Percentiles rank a stretch among this genome's conserved stretches.
These are phyloP conservation scores for Menidia beryllina DNA, from an alignment of 2,113 vertebrate genomes.

Conservation along the genomic window DNA sequence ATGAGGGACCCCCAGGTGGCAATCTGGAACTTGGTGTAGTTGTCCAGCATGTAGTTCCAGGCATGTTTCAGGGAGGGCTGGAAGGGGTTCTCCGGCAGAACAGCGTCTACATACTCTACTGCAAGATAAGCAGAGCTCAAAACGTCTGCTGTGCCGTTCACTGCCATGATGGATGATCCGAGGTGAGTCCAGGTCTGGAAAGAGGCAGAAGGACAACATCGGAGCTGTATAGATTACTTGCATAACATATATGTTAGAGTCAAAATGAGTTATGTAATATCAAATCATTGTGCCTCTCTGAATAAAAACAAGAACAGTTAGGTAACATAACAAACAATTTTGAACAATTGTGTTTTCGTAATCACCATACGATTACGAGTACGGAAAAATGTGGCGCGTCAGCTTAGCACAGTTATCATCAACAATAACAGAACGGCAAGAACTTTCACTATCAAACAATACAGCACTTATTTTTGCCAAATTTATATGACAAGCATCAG, in stretches of 20 bases:
- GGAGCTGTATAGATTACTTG: not conserved
- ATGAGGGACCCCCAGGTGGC: conserved; percentile 97
- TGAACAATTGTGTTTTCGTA: not conserved
- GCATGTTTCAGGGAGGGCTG: conserved; percentile 90
- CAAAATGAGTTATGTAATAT: not conserved
- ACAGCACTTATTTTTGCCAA: not conserved
- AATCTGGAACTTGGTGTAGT: conserved; percentile 97
- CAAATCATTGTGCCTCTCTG: not conserved
- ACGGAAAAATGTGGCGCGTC: too few species aligned
- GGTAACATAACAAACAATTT: not conserved
- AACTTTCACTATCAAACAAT: not conserved
- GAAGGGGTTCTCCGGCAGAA: conserved; percentile 91
- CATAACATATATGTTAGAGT: not conserved
- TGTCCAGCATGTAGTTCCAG: conserved; percentile 94
- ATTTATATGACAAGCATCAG: not conserved
- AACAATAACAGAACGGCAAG: not conserved
- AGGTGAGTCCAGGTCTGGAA: conserved; percentile 27
- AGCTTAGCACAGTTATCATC: not conserved
- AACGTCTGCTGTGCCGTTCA: conserved; percentile 83
- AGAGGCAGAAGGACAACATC: conserved; percentile 30
- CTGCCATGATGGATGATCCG: conserved; percentile 78
- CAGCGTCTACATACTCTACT: conserved; percentile 91
- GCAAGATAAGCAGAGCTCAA: conserved; percentile 91
- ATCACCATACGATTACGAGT: too few species aligned
- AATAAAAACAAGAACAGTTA: not conserved